Evolutionary conservation across 2,113 vertebrate species (phyloP).

Genomic region (Cromileptes altivelis): DNA sequence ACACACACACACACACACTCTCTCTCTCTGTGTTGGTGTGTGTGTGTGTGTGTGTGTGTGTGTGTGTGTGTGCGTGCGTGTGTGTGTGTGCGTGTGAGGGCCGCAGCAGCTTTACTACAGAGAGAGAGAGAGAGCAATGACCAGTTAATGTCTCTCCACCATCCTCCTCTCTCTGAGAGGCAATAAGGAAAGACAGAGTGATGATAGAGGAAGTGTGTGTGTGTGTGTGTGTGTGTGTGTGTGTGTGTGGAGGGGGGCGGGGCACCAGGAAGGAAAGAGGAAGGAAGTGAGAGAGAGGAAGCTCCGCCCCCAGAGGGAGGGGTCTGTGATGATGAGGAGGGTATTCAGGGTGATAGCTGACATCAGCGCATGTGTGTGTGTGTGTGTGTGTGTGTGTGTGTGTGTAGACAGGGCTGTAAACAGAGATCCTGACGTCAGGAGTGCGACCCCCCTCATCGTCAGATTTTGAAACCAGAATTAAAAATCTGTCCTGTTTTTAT

Average conservation of each 20-base stretch:
- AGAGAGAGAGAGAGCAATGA: slow-evolving; percentile 8
- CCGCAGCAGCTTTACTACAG: slow-evolving; percentile 64
- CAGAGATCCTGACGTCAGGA: no score
- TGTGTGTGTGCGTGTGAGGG: slow-evolving; percentile 2
- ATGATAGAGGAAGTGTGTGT: slow-evolving; percentile 20
- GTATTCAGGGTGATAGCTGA: slow-evolving; percentile 58
- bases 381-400: slow-evolving; percentile 21
- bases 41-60: not conserved
- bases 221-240: not conserved
- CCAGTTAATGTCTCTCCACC: slow-evolving; percentile 39
- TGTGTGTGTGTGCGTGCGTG: not conserved
- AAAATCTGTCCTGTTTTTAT: no score
- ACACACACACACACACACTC: no score
- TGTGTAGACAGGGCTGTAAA: no score
- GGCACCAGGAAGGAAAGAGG: slow-evolving; percentile 26
- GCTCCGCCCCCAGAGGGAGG: slow-evolving; percentile 55
- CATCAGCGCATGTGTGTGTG: slow-evolving; percentile 49
- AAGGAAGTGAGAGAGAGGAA: slow-evolving; percentile 28
- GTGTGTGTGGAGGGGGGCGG: not conserved
- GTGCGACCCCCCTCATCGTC: no score
- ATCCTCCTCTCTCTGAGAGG: slow-evolving; percentile 26
- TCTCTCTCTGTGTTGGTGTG: not conserved
- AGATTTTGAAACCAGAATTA: no score
- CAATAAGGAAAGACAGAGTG: slow-evolving; percentile 33
- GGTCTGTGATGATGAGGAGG: slow-evolving; percentile 32